Percentiles rank a stretch among this genome's conserved stretches.
These are phyloP conservation scores for Atta colombica DNA, from an alignment of 1,140 invertebrate species.

Conservation along the genomic window DNA sequence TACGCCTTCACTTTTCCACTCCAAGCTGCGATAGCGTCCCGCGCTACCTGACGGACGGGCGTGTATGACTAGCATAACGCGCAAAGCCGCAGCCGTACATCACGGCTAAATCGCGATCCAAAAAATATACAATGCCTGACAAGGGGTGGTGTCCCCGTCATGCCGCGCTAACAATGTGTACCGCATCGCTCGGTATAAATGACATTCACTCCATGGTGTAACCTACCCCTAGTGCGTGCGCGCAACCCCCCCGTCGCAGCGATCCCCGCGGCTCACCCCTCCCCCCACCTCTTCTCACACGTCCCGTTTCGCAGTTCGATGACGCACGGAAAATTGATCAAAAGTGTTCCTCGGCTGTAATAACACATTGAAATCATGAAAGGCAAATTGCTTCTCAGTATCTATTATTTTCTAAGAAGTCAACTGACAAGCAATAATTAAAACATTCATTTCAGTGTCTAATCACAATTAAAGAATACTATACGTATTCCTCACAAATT, in stretches of 20 bases:
- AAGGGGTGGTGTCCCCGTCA: slow-evolving; percentile 77
- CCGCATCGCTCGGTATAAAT: slow-evolving; percentile 80
- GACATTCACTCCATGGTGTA: slow-evolving; percentile 80
- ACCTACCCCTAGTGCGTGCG: slow-evolving; percentile 65
- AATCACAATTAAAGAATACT: neutral
- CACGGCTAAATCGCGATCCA: slow-evolving; percentile 86
- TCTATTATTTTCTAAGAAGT: slow-evolving; percentile 5
- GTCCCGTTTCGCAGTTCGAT: slow-evolving; percentile 14
- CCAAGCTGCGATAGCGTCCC: slow-evolving; percentile 63
- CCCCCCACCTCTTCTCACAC: neutral
- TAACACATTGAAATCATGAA: slow-evolving; percentile 17
- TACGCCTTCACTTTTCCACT: slow-evolving; percentile 47
- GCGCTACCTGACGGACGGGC: slow-evolving; percentile 74
- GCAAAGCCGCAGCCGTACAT: slow-evolving; percentile 85
- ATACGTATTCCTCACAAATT: neutral
- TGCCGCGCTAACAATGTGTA: slow-evolving; percentile 81
- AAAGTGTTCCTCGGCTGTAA: slow-evolving; percentile 33
- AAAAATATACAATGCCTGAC: slow-evolving; percentile 86
- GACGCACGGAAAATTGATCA: slow-evolving; percentile 61
- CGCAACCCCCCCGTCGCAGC: slow-evolving; percentile 26
- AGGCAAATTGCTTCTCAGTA: slow-evolving; percentile 6
- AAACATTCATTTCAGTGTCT: slow-evolving; percentile 3
- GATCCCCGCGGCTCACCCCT: neutral
- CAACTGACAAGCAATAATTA: neutral
- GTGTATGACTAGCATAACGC: slow-evolving; percentile 79